A percentile compares a stretch with the other conserved stretches of the same genome.
Conservation (phyloP, 2,888 invertebrate species). For the Oxyteleia sp. region DNA sequence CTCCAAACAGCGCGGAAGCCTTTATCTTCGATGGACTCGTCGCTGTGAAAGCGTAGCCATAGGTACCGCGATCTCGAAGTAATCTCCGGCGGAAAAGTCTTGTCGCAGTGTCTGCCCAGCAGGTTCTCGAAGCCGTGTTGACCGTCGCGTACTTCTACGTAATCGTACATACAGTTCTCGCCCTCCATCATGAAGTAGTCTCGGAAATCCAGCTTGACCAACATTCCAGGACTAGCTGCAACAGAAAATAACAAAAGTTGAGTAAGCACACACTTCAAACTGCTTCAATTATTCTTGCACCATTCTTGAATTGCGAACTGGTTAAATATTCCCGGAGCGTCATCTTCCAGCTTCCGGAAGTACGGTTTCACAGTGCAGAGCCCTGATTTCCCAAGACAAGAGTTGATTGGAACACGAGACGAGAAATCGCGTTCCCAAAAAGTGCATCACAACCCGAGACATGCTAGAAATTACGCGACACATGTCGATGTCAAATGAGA, state of each 20-base stretch:
- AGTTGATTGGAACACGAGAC: too few relatives aligned
- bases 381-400: too few relatives aligned
- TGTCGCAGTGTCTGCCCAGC: conserved; percentile 92
- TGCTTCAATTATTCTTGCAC: neutral
- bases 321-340: too few relatives aligned
- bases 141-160: conserved; percentile 94
- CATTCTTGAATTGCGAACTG: too few relatives aligned
- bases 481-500: too few relatives aligned
- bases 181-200: conserved; percentile 93
- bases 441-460: too few relatives aligned
- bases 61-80: conserved; percentile 92
- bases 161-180: conserved; percentile 93
- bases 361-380: too few relatives aligned
- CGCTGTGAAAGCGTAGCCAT: conserved; percentile 93
- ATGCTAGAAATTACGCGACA: too few relatives aligned
- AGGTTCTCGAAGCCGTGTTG: conserved; percentile 92
- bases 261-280: conserved; percentile 13
- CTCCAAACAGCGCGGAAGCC: conserved; percentile 94
- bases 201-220: conserved; percentile 93
- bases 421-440: too few relatives aligned
- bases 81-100: conserved; percentile 91
- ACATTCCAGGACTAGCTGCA: conserved; percentile 90
- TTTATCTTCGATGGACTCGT: conserved; percentile 93
- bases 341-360: too few relatives aligned
- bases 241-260: conserved; percentile 50